A percentile compares a stretch with the other conserved stretches of the same genome.
phyloP scores from a whole-genome alignment of 2,797 vertebrate species.

The Onychomys arenicola region DNA sequence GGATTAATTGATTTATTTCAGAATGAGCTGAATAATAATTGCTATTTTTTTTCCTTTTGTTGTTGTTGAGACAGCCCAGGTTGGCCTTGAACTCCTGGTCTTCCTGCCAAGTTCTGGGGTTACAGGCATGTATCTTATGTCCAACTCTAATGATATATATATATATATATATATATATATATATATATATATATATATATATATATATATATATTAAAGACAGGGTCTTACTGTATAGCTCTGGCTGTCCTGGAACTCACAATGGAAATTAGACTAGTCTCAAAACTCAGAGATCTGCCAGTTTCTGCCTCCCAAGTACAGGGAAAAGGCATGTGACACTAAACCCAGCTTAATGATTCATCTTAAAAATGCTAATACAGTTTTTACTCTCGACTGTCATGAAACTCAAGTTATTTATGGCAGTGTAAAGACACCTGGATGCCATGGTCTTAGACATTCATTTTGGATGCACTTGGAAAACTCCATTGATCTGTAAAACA shows the following conservation, averaged over 20 bases:
- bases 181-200: no score
- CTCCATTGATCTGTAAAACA: not conserved
- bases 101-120: not conserved
- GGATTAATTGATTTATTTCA: constrained; percentile 34
- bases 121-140: not conserved
- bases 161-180: no score
- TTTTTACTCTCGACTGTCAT: not conserved
- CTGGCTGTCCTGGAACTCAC: not conserved
- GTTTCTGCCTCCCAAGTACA: not conserved
- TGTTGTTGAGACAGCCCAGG: not conserved
- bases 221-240: not conserved
- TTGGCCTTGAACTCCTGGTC: not conserved
- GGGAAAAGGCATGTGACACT: not conserved
- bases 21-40: not conserved
- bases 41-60: not conserved
- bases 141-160: no score
- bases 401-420: not conserved
- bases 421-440: not conserved
- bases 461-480: constrained; percentile 6
- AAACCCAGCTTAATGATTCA: not conserved
- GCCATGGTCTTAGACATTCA: not conserved
- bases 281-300: not conserved
- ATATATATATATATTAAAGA: no score
- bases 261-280: not conserved
- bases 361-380: constrained; percentile 18